Conservation (phyloP, 2,888 invertebrate species). For the Chloroclystis v-ata region DNA sequence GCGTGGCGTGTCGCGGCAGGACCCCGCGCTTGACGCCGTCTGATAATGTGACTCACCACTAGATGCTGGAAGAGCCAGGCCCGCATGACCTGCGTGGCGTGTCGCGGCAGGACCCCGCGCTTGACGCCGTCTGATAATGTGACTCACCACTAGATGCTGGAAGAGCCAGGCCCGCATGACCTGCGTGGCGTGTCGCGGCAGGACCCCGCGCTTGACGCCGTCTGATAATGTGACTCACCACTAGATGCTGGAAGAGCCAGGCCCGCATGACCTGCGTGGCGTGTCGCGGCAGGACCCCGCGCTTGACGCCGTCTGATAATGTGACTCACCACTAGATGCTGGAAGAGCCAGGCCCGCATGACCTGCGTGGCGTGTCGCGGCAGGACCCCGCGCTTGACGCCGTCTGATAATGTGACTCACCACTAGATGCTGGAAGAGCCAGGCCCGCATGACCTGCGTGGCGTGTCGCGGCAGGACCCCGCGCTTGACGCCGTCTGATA, state of each 20-base stretch:
- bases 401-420: conserved; percentile 28
- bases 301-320: conserved; percentile 71
- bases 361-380: conserved; percentile 40
- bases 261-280: conserved; percentile 39
- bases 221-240: conserved; percentile 1
- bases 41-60: conserved; percentile 11
- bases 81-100: conserved; percentile 40
- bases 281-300: background rate
- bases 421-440: conserved; percentile 6
- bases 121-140: conserved; percentile 71
- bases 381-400: conserved; percentile 66
- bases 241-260: conserved; percentile 6
- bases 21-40: conserved; percentile 92
- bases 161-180: conserved; percentile 40
- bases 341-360: conserved; percentile 3
- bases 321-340: conserved; percentile 2
- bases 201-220: conserved; percentile 70
- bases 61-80: conserved; percentile 5
- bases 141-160: conserved; percentile 9
- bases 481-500: conserved; percentile 71
- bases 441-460: conserved; percentile 39
- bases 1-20: conserved; percentile 81
- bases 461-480: background rate
- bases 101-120: background rate
- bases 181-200: background rate